Base-by-base conservation (phyloP, 2,888 invertebrate species). In the Nemotelus nigrinus region DNA sequence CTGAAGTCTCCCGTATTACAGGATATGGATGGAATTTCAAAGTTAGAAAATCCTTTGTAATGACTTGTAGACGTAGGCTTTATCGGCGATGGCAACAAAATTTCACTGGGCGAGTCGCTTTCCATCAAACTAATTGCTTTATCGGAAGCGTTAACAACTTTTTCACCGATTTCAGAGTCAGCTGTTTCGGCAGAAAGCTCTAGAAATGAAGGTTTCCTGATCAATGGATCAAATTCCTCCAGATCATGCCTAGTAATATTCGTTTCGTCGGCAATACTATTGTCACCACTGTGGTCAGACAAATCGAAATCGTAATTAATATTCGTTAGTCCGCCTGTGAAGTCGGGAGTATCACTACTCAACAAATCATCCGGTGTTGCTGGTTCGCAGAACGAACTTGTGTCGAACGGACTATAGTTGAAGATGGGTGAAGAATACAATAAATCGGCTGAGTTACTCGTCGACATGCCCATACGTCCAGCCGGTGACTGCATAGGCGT, bases 251-350 rank as follows among this genome's bases (percentile, higher is more conserved):
- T 88, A 83, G 80, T 84, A 81, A 0, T 86, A 82, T 90, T 90
- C 44, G 58, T 7, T 79, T 88, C 88, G 50, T 93, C 93, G 0
- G 91, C 91, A 44, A 90, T 87, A 81, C 93, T 93, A 82, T 93
- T 93, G 6, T 93, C 93, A 0, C 90, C 92, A 82, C 93, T 93
- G 58, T 92, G 87, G 85, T 93, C 94, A 2, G 93, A 93, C 78
- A 93, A 87, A 84, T 93, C 93, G 77, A 93, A 93, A 81, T 94
- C 93, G 81, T 94, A 94, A 84, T 93, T 93, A 10, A 94, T 90
- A 82, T 92, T 92, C 44, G 91, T 90, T 45, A 93, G 84, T 0
- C 92, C 92, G 10, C 91, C 89, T 0, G 89, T 88, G 53, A 91
- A 86, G 78, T 90, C 89, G 5, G 90, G 80, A n/a, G 83, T 84